Conservation (phyloP, 2,888 invertebrate species). For the Nesidiocoris tenuis region DNA sequence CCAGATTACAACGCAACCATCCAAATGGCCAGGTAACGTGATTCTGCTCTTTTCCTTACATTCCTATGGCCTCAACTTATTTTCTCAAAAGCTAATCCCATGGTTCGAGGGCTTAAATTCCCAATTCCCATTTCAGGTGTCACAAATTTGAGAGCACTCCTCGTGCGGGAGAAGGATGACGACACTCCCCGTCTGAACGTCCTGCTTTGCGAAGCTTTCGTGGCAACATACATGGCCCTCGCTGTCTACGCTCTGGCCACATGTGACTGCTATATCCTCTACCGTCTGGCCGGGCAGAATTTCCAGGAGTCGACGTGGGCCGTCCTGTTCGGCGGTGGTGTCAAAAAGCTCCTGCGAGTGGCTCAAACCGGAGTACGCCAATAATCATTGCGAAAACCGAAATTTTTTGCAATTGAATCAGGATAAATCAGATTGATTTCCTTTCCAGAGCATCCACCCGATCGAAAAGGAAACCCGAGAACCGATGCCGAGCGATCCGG, state of each 20-base stretch:
- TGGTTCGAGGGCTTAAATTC: no score
- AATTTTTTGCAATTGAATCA: background rate
- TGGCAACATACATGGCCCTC: slow-evolving; percentile 88
- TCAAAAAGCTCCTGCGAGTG: slow-evolving; percentile 78
- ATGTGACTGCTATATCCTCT: slow-evolving; percentile 89
- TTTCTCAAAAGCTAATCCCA: background rate
- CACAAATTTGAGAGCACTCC: slow-evolving; percentile 82
- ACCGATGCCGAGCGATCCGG: slow-evolving; percentile 36
- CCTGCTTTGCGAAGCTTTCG: slow-evolving; percentile 87
- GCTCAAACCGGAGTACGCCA: slow-evolving; percentile 59
- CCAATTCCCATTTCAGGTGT: slow-evolving; percentile 69
- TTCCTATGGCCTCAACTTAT: background rate
- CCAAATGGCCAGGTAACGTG: slow-evolving; percentile 81
- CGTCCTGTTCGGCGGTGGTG: slow-evolving; percentile 84
- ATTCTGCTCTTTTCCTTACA: background rate
- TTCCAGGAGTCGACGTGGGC: slow-evolving; percentile 79
- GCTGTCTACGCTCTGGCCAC: slow-evolving; percentile 90
- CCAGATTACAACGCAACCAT: slow-evolving; percentile 76
- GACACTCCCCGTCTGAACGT: slow-evolving; percentile 89
- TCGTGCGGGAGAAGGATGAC: slow-evolving; percentile 92
- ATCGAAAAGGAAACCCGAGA: slow-evolving; percentile 36
- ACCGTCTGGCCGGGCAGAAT: slow-evolving; percentile 78
- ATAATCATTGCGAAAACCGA: background rate
- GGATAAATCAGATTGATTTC: background rate
- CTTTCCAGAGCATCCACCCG: slow-evolving; percentile 23